Conservation (phyloP, 1,140 invertebrate genomes). For the Parapsyche elsis region DNA sequence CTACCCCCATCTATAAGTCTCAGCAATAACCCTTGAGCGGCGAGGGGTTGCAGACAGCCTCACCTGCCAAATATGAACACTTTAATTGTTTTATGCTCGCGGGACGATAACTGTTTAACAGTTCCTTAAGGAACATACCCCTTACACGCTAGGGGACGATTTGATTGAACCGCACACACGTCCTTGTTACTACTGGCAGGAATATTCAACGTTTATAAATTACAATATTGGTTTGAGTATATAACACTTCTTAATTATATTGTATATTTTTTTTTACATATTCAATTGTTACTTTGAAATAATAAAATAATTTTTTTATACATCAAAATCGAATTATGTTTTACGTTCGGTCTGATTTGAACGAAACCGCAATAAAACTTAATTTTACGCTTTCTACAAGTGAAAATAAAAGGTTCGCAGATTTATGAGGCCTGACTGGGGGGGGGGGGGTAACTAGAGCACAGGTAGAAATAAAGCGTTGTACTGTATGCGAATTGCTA, state of each 20-base stretch:
- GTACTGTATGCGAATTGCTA: slow-evolving; percentile 7
- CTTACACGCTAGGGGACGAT: background rate
- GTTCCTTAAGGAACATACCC: slow-evolving; percentile 29
- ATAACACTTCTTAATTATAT: too few species aligned
- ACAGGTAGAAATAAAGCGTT: background rate
- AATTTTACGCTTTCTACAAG: too few species aligned
- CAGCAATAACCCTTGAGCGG: slow-evolving; percentile 19
- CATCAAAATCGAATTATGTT: too few species aligned
- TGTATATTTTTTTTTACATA: too few species aligned
- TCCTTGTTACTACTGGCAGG: background rate
- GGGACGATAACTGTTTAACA: slow-evolving; percentile 54
- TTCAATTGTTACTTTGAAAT: too few species aligned
- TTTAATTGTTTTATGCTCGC: slow-evolving; percentile 55
- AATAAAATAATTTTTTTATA: too few species aligned
- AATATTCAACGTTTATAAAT: background rate
- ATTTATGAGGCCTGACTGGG: too few species aligned
- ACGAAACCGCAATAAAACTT: too few species aligned
- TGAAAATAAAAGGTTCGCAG: too few species aligned
- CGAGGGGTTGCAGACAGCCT: slow-evolving; percentile 27
- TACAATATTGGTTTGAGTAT: too few species aligned
- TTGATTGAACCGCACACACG: slow-evolving; percentile 24
- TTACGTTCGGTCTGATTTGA: too few species aligned
- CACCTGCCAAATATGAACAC: slow-evolving; percentile 54
- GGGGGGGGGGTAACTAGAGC: background rate
- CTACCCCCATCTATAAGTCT: background rate